Base-by-base conservation (phyloP, 2,113 vertebrate genomes). In the Channa argus region DNA sequence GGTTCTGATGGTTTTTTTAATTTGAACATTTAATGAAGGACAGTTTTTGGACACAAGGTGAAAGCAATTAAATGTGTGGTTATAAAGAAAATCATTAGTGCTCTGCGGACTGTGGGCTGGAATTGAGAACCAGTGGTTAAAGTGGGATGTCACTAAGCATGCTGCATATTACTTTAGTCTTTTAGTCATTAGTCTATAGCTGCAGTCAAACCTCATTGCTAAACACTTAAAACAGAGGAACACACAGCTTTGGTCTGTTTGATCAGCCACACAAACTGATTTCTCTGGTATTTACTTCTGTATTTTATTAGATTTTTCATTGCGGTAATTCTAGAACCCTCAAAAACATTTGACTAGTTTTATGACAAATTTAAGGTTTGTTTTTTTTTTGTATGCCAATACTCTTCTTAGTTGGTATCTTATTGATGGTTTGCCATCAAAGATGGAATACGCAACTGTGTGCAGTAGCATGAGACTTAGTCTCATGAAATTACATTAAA, bases 11-110 rank as follows among this genome's bases (percentile, higher is more conserved):
- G 8, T 76, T 83, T 24, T 75, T 66, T 60, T 49, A 70, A 83
- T 83, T 66, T 12, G 44, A 45, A 24, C 62, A 38, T 47, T 41
- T 80, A 78, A 81, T 65, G 62, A 80, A 65, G 70, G 58, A 55
- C 10, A 45, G 39, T 39, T 14, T 51, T 37, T 63, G 44, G 43
- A 79, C 61, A 71, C 34, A 41, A 52, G 24, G 8, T 70, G 63
- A 88, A 75, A 63, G 43, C 43, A 80, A 82, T 82, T 51, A 79
- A 61, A 33, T 39, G 39, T 9, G 34, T 60, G 50, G 68, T 71
- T 63, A 52, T 74, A 65, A 9, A 74, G 54, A 63, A 84, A 82
- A 51, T 43, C 45, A 49, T 71, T 43, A 54, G 52, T 13, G 36
- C 59, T 66, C 58, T 54, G 34, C 24, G 52, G 36, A 47, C 54